These are phyloP conservation scores for Dinoponera quadriceps DNA, from an alignment of 1,140 invertebrate species.

Conservation along the genomic window DNA sequence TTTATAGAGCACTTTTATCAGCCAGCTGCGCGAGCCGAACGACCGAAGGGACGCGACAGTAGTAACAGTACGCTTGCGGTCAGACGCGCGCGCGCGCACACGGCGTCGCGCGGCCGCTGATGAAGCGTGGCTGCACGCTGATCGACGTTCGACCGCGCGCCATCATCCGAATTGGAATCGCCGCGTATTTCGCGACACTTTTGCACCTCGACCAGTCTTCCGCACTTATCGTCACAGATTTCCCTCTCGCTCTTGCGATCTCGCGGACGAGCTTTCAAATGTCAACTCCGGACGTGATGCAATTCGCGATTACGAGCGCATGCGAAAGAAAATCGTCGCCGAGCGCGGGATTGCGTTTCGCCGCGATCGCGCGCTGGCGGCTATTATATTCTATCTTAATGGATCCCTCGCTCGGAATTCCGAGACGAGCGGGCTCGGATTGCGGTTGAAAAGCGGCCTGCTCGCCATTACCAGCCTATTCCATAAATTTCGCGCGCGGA, in stretches of 20 bases:
- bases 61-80: constrained; percentile 66
- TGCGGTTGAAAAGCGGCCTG: constrained; percentile 55
- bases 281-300: no score
- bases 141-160: constrained; percentile 37
- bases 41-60: constrained; percentile 55
- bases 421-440: constrained; percentile 56
- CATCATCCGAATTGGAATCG: constrained; percentile 10
- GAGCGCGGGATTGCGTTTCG: constrained; percentile 16
- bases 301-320: neutral
- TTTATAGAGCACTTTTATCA: constrained; percentile 75
- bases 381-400: constrained; percentile 70
- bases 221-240: no score
- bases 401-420: constrained; percentile 60
- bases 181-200: neutral
- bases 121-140: constrained; percentile 20
- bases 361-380: constrained; percentile 15
- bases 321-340: constrained; percentile 19
- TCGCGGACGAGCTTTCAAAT: no score
- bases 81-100: constrained; percentile 50
- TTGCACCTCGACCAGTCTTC: no score
- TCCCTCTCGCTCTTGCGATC: no score
- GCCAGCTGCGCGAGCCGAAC: constrained; percentile 50
- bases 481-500: constrained; percentile 70
- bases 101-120: neutral
- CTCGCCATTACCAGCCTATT: constrained; percentile 61